These are phyloP conservation scores for Strix aluco DNA, from an alignment of 2,113 vertebrate genomes.

Conservation along the genomic window DNA sequence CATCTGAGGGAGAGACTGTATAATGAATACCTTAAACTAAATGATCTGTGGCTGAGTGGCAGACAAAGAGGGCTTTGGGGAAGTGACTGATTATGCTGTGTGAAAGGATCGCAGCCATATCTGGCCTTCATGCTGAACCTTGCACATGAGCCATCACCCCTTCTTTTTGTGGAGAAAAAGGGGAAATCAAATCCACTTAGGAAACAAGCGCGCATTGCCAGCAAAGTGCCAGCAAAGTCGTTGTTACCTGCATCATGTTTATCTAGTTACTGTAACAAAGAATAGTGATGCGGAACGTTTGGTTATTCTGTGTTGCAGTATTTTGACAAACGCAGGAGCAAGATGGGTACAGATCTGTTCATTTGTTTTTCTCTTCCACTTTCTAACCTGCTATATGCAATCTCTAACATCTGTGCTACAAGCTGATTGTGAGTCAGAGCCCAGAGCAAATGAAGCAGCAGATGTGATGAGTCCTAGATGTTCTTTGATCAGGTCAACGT, in stretches of 20 bases:
- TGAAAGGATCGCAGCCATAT: background rate
- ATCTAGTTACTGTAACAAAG: background rate
- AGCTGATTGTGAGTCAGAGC: background rate
- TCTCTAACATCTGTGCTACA: background rate
- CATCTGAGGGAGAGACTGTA: background rate
- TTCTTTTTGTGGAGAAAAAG: background rate
- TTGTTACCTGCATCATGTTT: background rate
- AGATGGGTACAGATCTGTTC: background rate
- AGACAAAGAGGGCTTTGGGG: slow-evolving; percentile 58
- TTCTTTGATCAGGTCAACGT: background rate
- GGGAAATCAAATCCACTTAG: background rate
- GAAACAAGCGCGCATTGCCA: background rate
- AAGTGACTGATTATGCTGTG: background rate
- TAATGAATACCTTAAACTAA: slow-evolving; percentile 62
- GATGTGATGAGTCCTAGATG: background rate
- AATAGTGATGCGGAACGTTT: background rate
- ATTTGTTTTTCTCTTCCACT: background rate
- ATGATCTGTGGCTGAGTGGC: slow-evolving; percentile 56
- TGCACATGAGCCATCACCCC: accelerated
- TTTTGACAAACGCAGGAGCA: background rate
- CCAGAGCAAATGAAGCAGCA: background rate
- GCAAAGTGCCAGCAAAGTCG: background rate
- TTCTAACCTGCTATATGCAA: background rate
- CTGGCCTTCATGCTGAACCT: background rate
- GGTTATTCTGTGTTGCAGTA: background rate